Evolutionary conservation across 2,888 invertebrate genomes (phyloP).

Genomic region (Linnaemya tessellans): DNA sequence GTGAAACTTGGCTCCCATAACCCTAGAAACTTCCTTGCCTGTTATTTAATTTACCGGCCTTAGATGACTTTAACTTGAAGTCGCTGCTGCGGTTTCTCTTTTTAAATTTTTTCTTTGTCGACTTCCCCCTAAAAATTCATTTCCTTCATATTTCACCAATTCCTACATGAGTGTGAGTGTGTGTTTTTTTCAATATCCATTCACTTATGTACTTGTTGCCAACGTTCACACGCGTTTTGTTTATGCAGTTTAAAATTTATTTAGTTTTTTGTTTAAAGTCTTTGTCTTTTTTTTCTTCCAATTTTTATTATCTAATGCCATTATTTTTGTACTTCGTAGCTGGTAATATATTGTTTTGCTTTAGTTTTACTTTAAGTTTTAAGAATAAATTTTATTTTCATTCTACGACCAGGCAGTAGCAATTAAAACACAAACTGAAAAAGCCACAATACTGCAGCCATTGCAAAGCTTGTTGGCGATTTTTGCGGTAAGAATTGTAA

Average conservation of each 20-base stretch:
- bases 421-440: conserved; percentile 34
- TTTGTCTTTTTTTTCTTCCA: conserved; percentile 23
- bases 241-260: conserved; percentile 57
- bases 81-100: not conserved
- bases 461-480: not conserved
- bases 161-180: not conserved
- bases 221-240: conserved; percentile 68
- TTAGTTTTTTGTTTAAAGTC: conserved; percentile 38
- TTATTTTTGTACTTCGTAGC: conserved; percentile 49
- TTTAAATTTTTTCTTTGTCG: conserved; percentile 11
- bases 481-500: conserved; percentile 9
- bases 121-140: not conserved
- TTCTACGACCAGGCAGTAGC: conserved; percentile 41
- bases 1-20: too few species aligned
- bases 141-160: not conserved
- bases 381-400: conserved; percentile 49
- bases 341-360: not conserved
- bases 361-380: conserved; percentile 13
- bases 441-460: not conserved
- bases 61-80: not conserved
- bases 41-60: not conserved
- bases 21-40: too few species aligned
- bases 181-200: conserved; percentile 34
- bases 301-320: conserved; percentile 45
- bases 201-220: conserved; percentile 42